phyloP scores from a whole-genome alignment of 1,140 invertebrate species.

The Apolygus lucorum region DNA sequence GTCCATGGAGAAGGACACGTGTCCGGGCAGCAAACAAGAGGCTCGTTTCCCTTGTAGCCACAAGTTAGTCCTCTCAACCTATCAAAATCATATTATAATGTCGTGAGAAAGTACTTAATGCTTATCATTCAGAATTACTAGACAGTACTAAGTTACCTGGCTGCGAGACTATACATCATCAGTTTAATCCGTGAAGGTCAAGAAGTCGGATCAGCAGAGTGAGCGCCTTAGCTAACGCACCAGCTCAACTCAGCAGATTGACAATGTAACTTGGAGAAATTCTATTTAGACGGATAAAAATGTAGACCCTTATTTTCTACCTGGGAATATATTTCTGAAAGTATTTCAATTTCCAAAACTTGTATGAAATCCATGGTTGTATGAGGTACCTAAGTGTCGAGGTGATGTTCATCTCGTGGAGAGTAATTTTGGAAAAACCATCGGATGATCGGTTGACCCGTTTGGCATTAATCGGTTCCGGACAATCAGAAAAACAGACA shows the following conservation, averaged over 20 bases:
- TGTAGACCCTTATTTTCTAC: too few species aligned
- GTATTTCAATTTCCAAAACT: too few species aligned
- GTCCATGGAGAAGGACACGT: conserved; percentile 6
- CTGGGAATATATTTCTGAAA: too few species aligned
- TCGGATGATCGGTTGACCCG: not conserved
- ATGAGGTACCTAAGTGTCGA: not conserved
- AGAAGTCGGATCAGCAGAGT: not conserved
- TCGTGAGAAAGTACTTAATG: not conserved
- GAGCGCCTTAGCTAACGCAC: not conserved
- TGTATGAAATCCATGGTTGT: not conserved
- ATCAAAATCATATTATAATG: conserved; percentile 18
- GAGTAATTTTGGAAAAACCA: not conserved
- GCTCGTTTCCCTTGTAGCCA: conserved; percentile 39
- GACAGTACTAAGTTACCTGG: not conserved
- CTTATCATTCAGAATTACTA: not conserved
- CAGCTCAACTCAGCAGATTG: not conserved
- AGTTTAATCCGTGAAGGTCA: not conserved
- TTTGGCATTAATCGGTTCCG: not conserved
- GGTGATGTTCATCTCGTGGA: not conserved
- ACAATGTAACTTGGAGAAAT: too few species aligned
- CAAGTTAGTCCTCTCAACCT: conserved; percentile 40
- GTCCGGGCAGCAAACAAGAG: conserved; percentile 40
- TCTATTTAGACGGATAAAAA: too few species aligned
- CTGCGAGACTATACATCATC: not conserved
- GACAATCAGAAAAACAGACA: not conserved